phyloP scores from a whole-genome alignment of 2,888 invertebrate genomes.

The Homarus gammarus region DNA sequence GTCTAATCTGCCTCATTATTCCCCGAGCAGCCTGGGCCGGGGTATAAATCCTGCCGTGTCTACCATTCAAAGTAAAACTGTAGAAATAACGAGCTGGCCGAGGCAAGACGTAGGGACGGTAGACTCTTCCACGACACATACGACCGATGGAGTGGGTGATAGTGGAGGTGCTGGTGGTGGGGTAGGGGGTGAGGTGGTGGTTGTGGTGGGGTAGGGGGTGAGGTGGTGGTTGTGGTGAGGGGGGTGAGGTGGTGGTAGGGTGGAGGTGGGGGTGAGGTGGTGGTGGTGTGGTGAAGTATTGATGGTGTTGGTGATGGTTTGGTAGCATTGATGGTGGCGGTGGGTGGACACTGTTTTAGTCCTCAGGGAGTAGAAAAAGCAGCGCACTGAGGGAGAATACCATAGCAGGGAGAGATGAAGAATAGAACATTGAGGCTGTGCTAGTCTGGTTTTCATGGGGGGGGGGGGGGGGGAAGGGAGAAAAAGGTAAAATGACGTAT shows the following conservation, averaged over 20 bases:
- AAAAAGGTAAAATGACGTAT: no score
- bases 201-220: neutral
- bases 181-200: neutral
- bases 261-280: neutral
- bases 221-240: neutral
- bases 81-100: slow-evolving; percentile 5
- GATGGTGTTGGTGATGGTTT: neutral
- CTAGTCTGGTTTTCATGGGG: no score
- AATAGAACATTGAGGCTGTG: no score
- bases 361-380: no score
- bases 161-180: slow-evolving; percentile 8
- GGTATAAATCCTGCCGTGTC: neutral
- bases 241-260: neutral
- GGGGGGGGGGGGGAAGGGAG: no score
- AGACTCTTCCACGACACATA: neutral
- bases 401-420: no score
- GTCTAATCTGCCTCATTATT: slow-evolving; percentile 21
- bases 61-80: slow-evolving; percentile 1
- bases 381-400: no score
- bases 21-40: neutral
- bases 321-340: no score
- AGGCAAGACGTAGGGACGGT: neutral
- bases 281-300: neutral
- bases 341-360: no score
- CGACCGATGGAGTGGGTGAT: neutral